Evolutionary conservation across 2,113 vertebrate species (phyloP), one percentile per base, ranked within the genome.

Genomic region (Erinaceus europaeus): DNA sequence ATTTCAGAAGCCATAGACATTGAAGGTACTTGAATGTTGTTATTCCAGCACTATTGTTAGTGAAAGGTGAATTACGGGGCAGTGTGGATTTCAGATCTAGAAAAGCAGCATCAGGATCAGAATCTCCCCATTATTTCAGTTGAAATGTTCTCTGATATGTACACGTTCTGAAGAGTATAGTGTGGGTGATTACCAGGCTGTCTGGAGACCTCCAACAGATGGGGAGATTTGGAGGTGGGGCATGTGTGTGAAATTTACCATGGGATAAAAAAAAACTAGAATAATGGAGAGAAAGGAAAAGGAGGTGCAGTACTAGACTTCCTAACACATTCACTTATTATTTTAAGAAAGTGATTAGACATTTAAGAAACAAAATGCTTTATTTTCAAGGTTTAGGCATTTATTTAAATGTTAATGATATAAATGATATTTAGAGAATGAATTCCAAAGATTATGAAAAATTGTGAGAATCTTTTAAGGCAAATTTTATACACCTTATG

Each of bases 381-480:
- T 84, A 29, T 62, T 36, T 86, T 86, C 72, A 83, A 73, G 23
- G 79, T 72, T 7, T 21, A 93, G 44, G 69, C 72, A 71, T 86
- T 36, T 90, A 23, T 86, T 87, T 88, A 95, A 90, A 93, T 94
- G 77, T 48, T 95, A 95, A 93, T 20, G 46, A 82, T 72, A 32
- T 29, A 90, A 67, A 5, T 89, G 76, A 59, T 64, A 89, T 92
- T 96, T 93, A 44, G 20, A 90, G 38, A 73, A 78, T 62, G 93
- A 90, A 92, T 94, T 96, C 50, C n/a, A 46, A 87, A 90, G 90
- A 71, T 90, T 91, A 86, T 88, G 73, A 67, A 91, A 46, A 94
- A 87, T 87, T 50, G 18, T 5, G 71, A 62, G 53, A 1, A 61
- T 29, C 2, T 36, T 96, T 93, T 62, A 15, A n/a, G 36, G 36